These are phyloP conservation scores for Parelbella ahira DNA, from an alignment of 2,888 invertebrate species.

Conservation along the genomic window DNA sequence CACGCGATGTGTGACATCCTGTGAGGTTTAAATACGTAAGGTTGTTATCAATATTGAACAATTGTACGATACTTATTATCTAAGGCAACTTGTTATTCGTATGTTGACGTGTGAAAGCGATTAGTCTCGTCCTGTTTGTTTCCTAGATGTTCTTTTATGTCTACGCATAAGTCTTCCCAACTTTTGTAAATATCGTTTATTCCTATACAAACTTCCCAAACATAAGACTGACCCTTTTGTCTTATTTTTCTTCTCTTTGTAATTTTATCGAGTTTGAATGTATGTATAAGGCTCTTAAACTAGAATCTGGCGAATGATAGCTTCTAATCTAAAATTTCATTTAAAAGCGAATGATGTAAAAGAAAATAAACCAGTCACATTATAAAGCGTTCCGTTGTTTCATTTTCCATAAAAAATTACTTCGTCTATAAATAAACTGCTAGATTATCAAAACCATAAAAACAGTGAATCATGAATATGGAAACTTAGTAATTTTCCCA, in stretches of 20 bases:
- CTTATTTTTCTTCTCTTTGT: conserved; percentile 75
- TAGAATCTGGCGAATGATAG: conserved; percentile 60
- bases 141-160: conserved; percentile 61
- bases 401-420: conserved; percentile 33
- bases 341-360: conserved; percentile 66
- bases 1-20: conserved; percentile 71
- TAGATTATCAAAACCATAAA: no score
- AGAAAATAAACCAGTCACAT: conserved; percentile 66
- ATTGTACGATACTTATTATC: conserved; percentile 50
- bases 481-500: no score
- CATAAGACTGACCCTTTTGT: conserved; percentile 80
- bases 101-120: conserved; percentile 46
- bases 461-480: no score
- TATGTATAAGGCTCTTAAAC: conserved; percentile 66
- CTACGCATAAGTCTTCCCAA: conserved; percentile 72
- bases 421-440: no score
- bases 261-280: conserved; percentile 45
- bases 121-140: conserved; percentile 53
- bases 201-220: conserved; percentile 78
- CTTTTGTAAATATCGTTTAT: conserved; percentile 77
- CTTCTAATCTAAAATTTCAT: conserved; percentile 60
- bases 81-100: conserved; percentile 62
- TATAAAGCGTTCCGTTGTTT: conserved; percentile 35
- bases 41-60: conserved; percentile 73
- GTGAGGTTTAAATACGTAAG: conserved; percentile 69